Evolutionary conservation across 2,888 invertebrate species (phyloP), one percentile per base, ranked within the genome.

Genomic region (Plebejus anna): DNA sequence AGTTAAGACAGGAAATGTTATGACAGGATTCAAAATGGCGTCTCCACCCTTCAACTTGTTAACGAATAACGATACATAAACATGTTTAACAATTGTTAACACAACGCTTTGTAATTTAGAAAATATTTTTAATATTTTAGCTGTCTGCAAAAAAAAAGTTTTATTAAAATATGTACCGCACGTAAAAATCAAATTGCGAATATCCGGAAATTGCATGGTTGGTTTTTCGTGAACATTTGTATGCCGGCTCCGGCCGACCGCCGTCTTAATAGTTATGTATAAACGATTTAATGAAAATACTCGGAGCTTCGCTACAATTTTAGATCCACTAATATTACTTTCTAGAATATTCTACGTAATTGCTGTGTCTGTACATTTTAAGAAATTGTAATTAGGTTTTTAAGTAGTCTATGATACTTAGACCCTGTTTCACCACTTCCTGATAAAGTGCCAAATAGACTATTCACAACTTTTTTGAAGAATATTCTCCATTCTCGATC

Each of bases 171-270:
- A 51, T 72, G 72, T 36, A 38, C 76, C 28, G 76, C 75, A 78
- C 71, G 70, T 75, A 75, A 77, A 78, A 72, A 70, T 61, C 76
- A 78, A n/a, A 66, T 76, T 73, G 78, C 76, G 70, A 77, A 76
- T 77, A 75, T 75, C 76, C 76, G 76, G 73, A 22, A 55, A 59
- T 77, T 77, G 73, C 76, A 70, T 51, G 42, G 71, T 51, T 32
- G 73, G 61, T 77, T 79, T 79, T 78, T 79, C 78, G 78, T 77
- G 78, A 80, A 77, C 77, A 71, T 81, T 81, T 79, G 79, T 78
- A 79, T 80, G 76, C 78, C 76, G 75, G 70, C 79, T 79, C 75
- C 79, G 80, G 75, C 75, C 72, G 71, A 59, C 28, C 71, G 76
- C 73, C 75, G 71, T 72, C 76, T 76, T 76, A 79, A 78, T 78